A percentile compares a stretch with the other conserved stretches of the same genome.
These are phyloP conservation scores for Pyrocoelia pectoralis DNA, from an alignment of 2,888 invertebrate genomes.

Conservation along the genomic window DNA sequence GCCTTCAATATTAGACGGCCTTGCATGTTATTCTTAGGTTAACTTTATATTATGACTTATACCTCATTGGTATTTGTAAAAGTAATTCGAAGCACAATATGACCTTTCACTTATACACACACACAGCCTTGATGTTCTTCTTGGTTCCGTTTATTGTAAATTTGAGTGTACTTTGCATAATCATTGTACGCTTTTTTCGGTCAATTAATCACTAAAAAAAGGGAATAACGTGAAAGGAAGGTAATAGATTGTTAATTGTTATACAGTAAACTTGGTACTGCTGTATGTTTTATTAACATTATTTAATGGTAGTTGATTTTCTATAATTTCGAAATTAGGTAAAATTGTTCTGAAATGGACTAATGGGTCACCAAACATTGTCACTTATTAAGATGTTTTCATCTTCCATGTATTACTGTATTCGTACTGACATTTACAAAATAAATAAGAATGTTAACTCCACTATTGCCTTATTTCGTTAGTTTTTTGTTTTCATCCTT, in stretches of 20 bases:
- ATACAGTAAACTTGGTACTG: background rate
- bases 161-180: background rate
- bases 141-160: background rate
- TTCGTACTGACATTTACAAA: no score
- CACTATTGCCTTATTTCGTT: no score
- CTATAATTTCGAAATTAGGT: no score
- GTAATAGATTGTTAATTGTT: background rate
- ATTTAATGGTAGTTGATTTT: no score
- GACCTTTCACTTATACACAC: constrained; percentile 28
- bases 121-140: constrained; percentile 29
- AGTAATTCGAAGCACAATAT: constrained; percentile 29
- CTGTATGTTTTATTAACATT: no score
- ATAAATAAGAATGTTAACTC: no score
- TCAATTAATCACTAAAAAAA: background rate
- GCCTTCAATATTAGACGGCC: constrained; percentile 13
- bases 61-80: constrained; percentile 28
- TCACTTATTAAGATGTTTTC: no score
- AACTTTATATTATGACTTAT: constrained; percentile 14
- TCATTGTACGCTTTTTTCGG: background rate
- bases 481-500: no score
- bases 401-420: no score
- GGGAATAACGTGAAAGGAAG: background rate
- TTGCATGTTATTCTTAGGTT: constrained; percentile 8
- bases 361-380: no score
- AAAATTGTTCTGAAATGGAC: no score